phyloP scores from a whole-genome alignment of 2,888 invertebrate species.

The Tortrix viridana region DNA sequence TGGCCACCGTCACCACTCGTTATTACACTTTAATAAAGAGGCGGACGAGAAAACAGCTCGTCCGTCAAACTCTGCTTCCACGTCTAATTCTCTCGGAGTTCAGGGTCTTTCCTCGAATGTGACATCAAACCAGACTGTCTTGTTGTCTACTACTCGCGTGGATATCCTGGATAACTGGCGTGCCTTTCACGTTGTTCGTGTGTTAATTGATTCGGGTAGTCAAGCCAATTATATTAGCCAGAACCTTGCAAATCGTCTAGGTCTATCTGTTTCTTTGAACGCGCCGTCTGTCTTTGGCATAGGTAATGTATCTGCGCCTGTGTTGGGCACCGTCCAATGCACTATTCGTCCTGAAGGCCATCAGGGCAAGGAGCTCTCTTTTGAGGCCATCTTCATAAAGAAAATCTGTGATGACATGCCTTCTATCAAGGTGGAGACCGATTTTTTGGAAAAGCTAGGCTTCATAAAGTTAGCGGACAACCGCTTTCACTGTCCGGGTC shows the following conservation, averaged over 20 bases:
- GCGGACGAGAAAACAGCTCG: no score
- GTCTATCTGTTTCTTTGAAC: no score
- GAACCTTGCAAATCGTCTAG: no score
- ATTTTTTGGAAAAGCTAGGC: neutral
- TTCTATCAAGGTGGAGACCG: neutral
- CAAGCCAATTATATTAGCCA: slow-evolving; percentile 1
- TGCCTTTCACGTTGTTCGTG: neutral
- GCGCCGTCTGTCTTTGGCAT: no score
- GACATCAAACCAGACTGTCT: no score
- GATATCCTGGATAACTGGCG: neutral
- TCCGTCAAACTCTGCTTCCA: no score
- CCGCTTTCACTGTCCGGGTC: slow-evolving; percentile 28
- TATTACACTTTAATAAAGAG: no score
- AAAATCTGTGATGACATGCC: slow-evolving; percentile 1
- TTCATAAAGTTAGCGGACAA: slow-evolving; percentile 36
- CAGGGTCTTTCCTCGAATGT: no score
- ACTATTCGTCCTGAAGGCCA: neutral
- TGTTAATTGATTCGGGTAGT: neutral
- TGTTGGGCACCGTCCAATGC: slow-evolving; percentile 4
- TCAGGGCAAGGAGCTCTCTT: neutral
- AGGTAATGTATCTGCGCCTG: neutral
- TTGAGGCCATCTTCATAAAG: neutral
- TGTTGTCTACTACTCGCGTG: neutral
- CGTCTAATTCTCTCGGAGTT: no score
- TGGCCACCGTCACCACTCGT: no score